Evolutionary conservation across 2,797 vertebrate genomes (phyloP).

Genomic region (Pteropus rufus): DNA sequence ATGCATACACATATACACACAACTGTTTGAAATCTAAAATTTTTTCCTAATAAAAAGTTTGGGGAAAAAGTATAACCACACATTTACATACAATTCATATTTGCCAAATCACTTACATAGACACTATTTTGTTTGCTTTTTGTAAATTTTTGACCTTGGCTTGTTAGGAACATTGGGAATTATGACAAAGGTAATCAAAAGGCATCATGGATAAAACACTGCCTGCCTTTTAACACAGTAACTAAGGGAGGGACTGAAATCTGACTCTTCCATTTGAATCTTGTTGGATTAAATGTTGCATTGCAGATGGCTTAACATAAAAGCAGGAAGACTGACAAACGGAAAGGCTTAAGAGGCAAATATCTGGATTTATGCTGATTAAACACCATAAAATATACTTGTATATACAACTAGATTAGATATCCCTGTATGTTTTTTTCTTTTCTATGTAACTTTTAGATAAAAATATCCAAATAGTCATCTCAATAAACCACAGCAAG

Average conservation of each 20-base stretch:
- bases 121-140: neutral
- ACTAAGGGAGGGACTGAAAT: neutral
- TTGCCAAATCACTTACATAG: neutral
- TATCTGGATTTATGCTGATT: neutral
- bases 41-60: neutral
- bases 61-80: neutral
- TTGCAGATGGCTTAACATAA: neutral
- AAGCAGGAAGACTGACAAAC: neutral
- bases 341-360: neutral
- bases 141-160: neutral
- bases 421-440: neutral
- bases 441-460: neutral
- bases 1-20: neutral
- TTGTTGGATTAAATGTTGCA: neutral
- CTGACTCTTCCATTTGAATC: neutral
- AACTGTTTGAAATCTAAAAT: neutral
- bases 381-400: neutral
- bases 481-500: neutral
- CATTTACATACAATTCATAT: slow-evolving; percentile 1
- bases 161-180: neutral
- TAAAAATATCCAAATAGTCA: neutral
- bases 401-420: neutral
- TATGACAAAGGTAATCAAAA: neutral
- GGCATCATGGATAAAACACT: neutral
- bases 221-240: neutral